Base-by-base conservation (phyloP, 2,113 vertebrate species). In the Oncorhynchus mykiss region DNA sequence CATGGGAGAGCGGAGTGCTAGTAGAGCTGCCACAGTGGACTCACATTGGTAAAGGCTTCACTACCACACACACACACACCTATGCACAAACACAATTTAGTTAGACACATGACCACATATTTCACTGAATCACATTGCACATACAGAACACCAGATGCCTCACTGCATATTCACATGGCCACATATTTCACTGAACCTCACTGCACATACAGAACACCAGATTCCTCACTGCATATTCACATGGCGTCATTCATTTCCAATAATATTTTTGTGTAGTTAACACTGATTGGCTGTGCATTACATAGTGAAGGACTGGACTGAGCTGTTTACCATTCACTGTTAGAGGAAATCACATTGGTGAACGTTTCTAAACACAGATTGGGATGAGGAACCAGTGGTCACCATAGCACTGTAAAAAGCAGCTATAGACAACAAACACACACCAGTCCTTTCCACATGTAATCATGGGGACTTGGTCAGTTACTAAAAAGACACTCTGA, bases 401-500 rank as follows among this genome's bases (percentile, higher is more conserved):
- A 49, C 18, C 7, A 13, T 34, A 31, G 51, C 22, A 0, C 18
- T 29, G n/a, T 62, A 62, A 80, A 57, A 71, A 60, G 25, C 49
- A 6, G 24, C 27, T 25, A 60, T 12, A 45, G 49, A 11, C 39
- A 39, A 39, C 34, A 39, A 69, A 11, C 75, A 75, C 59, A 29
- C 20, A 31, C 29, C 49, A 59, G 39, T 70, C 65, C 22, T 70
- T 72, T 12, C 51, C 25, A 29, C 14, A 48, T 59, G 69, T 74
- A 83, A 85, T 79, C 77, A 72, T 31, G 34, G 51, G 48, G 78
- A 80, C 72, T 82, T 5, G 68, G 78, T 74, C 73, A 80, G 84
- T 87, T 84, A 88, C 54, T 72, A 70, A 48, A n/a, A 72, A 18
- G 9, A 67, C 48, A 18, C 25, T 82, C 25, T 82, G 80, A 88